These are phyloP conservation scores for Diarsia rubi DNA, from an alignment of 2,888 invertebrate genomes.

Conservation along the genomic window DNA sequence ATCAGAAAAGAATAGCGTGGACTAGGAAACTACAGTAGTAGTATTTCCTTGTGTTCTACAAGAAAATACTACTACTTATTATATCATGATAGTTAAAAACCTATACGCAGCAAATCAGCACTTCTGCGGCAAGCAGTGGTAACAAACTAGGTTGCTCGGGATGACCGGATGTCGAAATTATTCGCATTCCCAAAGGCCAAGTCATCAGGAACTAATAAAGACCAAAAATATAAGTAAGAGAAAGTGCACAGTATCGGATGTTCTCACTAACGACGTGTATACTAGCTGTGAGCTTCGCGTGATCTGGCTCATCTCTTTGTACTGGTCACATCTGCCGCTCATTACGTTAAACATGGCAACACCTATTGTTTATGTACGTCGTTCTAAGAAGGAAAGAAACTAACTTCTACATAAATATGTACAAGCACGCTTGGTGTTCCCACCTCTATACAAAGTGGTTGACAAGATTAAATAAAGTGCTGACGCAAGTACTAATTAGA, in stretches of 20 bases:
- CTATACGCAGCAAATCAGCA: neutral
- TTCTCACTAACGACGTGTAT: slow-evolving; percentile 22
- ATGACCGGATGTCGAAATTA: neutral
- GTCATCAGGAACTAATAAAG: slow-evolving; percentile 46
- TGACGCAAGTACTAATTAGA: slow-evolving; percentile 8
- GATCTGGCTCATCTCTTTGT: slow-evolving; percentile 27
- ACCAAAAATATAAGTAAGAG: slow-evolving; percentile 50
- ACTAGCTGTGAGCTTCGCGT: neutral
- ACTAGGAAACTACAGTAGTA: too few species aligned
- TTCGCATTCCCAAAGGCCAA: neutral
- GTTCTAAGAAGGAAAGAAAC: slow-evolving; percentile 10
- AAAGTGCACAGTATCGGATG: slow-evolving; percentile 51
- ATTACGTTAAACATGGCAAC: slow-evolving; percentile 19
- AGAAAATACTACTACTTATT: too few species aligned
- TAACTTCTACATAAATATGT: slow-evolving; percentile 6
- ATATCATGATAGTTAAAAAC: neutral
- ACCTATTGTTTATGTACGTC: slow-evolving; percentile 28
- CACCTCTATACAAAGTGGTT: neutral
- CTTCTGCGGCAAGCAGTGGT: neutral
- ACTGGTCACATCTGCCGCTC: slow-evolving; percentile 29
- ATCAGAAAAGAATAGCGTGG: too few species aligned
- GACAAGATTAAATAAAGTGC: slow-evolving; percentile 21
- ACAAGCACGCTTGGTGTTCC: neutral
- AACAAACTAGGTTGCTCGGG: neutral
- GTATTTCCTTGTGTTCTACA: too few species aligned